phyloP scores from a whole-genome alignment of 2,888 invertebrate species.

The Ecdyonurus torrentis region DNA sequence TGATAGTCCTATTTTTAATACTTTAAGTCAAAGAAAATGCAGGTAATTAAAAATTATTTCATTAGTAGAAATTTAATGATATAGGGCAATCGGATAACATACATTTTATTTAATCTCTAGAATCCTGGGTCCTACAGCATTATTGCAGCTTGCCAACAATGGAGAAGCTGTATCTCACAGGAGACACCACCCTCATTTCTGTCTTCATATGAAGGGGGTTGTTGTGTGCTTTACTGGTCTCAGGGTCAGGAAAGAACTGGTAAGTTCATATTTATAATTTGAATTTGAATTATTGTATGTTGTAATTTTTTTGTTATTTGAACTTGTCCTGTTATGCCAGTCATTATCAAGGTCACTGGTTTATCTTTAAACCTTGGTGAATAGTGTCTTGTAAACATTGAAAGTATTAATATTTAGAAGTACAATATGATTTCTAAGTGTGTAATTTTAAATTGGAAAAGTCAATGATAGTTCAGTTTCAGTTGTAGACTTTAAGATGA shows the following conservation, averaged over 20 bases:
- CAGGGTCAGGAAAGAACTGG: constrained; percentile 75
- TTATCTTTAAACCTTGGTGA: too few species aligned
- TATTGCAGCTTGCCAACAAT: constrained; percentile 54
- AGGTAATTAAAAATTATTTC: constrained; percentile 29
- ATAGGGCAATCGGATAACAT: not conserved
- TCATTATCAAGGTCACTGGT: too few species aligned
- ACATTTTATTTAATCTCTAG: constrained; percentile 25
- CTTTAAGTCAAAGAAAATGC: constrained; percentile 33
- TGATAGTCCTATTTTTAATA: constrained; percentile 51
- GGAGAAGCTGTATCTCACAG: constrained; percentile 52
- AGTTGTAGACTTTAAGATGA: too few species aligned
- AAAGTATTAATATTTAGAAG: too few species aligned
- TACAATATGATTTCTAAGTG: too few species aligned
- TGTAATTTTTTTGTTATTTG: too few species aligned
- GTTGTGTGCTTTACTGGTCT: constrained; percentile 88
- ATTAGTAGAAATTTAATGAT: constrained; percentile 14
- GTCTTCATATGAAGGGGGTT: constrained; percentile 72
- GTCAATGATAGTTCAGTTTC: too few species aligned
- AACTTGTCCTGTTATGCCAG: too few species aligned
- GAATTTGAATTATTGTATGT: too few species aligned
- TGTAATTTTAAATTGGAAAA: too few species aligned
- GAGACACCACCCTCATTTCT: constrained; percentile 63
- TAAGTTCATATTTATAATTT: too few species aligned
- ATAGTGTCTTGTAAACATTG: too few species aligned
- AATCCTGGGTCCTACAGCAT: constrained; percentile 65